Evolutionary conservation across 2,113 vertebrate species (phyloP).

Genomic region (Empidonax traillii): DNA sequence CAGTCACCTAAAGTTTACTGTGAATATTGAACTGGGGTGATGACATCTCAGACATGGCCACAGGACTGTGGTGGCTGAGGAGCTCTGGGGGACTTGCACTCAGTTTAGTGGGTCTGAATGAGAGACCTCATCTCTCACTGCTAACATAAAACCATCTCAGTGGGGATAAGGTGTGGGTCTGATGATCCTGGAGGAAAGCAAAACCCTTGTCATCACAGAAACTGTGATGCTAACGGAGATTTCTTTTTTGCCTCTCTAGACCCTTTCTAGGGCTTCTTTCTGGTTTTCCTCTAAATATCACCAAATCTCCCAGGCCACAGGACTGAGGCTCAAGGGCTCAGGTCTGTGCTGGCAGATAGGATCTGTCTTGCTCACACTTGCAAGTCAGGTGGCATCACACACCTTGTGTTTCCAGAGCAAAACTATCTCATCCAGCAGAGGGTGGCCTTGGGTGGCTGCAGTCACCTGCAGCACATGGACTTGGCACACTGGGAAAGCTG

Average conservation of each 20-base stretch:
- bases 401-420: neutral
- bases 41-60: neutral
- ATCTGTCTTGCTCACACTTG: neutral
- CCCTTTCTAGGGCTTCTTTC: neutral
- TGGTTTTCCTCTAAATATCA: neutral
- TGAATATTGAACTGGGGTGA: neutral
- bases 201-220: neutral
- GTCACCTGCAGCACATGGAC: neutral
- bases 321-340: neutral
- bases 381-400: neutral
- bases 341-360: neutral
- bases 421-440: neutral
- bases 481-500: neutral
- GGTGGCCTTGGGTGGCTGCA: neutral
- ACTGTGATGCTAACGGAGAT: neutral
- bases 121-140: accelerated
- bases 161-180: neutral
- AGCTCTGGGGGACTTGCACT: neutral
- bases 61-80: neutral
- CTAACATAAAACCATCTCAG: neutral
- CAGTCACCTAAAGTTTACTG: neutral
- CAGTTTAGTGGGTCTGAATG: neutral
- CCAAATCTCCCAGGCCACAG: neutral
- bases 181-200: neutral
- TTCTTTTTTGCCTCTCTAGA: neutral